phyloP scores from a whole-genome alignment of 2,888 invertebrate species.

The Electrophaes corylata region DNA sequence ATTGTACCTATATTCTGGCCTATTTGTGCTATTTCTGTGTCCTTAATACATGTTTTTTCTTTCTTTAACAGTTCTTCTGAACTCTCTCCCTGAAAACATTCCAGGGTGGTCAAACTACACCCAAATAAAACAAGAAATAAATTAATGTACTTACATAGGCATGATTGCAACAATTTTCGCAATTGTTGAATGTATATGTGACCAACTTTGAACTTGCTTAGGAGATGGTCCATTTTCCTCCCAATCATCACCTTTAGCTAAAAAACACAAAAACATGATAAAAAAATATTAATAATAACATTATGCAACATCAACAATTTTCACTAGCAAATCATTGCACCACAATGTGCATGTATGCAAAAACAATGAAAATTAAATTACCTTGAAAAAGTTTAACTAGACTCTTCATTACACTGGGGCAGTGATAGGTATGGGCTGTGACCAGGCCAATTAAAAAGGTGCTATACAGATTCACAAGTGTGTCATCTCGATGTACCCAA shows the following conservation, averaged over 20 bases:
- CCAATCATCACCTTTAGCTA: slow-evolving; percentile 83
- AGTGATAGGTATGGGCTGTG: slow-evolving; percentile 77
- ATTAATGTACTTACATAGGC: slow-evolving; percentile 79
- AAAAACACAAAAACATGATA: slow-evolving; percentile 43
- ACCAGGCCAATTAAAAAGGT: slow-evolving; percentile 68
- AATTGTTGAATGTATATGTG: slow-evolving; percentile 85
- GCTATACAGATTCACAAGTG: slow-evolving; percentile 63
- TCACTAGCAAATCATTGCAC: slow-evolving; percentile 1
- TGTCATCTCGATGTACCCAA: slow-evolving; percentile 64
- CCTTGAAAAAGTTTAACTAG: slow-evolving; percentile 74
- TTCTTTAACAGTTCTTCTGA: no score
- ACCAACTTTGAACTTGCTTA: slow-evolving; percentile 82
- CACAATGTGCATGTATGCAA: slow-evolving; percentile 6
- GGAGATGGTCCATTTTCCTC: slow-evolving; percentile 82
- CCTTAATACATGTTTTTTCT: no score
- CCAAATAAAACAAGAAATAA: no score
- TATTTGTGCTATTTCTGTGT: no score
- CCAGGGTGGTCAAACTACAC: no score
- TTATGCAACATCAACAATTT: slow-evolving; percentile 20
- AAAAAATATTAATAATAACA: slow-evolving; percentile 1
- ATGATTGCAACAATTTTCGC: slow-evolving; percentile 78
- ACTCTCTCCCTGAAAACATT: no score
- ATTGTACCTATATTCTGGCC: no score
- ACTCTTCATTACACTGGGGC: slow-evolving; percentile 63
- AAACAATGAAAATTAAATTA: slow-evolving; percentile 39